Conservation (phyloP, 2,797 vertebrate species). For the Amazonetta brasiliensis region DNA sequence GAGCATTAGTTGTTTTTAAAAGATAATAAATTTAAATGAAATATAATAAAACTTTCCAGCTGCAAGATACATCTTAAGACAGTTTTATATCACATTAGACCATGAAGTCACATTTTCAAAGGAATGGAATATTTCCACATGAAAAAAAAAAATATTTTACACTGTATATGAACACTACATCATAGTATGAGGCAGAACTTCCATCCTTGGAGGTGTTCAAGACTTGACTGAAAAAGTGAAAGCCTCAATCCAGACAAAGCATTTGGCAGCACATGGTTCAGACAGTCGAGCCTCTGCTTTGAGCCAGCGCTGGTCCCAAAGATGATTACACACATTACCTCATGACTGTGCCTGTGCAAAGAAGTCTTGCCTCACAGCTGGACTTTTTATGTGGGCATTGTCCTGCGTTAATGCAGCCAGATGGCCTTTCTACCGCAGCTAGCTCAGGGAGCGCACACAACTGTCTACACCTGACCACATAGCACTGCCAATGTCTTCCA, state of each 20-base stretch:
- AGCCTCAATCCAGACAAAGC: background rate
- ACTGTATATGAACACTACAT: background rate
- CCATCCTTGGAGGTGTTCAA: background rate
- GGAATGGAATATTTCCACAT: background rate
- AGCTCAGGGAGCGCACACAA: background rate
- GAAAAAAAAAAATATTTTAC: background rate
- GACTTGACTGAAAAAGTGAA: background rate
- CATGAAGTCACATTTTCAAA: background rate
- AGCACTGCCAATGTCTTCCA: background rate
- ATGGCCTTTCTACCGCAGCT: background rate
- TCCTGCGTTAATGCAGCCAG: background rate
- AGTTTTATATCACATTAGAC: background rate
- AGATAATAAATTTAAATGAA: background rate
- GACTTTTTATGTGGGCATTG: background rate
- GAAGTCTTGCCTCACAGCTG: constrained; percentile 2
- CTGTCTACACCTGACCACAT: background rate
- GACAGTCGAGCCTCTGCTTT: background rate
- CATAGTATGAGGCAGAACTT: background rate
- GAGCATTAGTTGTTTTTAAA: background rate
- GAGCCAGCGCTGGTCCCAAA: background rate
- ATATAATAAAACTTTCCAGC: background rate
- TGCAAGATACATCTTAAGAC: background rate
- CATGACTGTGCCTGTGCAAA: background rate
- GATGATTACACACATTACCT: background rate
- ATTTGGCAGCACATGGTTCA: background rate